Evolutionary conservation across 92 coral and sea anemone species (phyloP).

Genomic region (Virgularia gustaviana): DNA sequence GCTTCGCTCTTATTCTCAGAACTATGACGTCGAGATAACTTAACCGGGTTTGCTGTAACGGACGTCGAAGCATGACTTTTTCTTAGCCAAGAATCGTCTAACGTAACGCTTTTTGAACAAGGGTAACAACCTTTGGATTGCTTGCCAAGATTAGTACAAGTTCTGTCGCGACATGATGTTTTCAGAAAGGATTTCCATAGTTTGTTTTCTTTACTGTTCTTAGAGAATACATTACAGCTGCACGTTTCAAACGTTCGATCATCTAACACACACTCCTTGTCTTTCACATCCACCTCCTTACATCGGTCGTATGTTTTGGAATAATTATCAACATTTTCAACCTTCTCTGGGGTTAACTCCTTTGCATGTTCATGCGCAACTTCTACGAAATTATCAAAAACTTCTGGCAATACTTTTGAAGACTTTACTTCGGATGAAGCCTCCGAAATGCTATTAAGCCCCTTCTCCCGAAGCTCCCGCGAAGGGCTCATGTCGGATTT

Average conservation of each 20-base stretch:
- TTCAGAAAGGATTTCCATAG: slow-evolving; percentile 27
- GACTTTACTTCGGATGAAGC: not conserved
- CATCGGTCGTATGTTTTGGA: slow-evolving; percentile 9
- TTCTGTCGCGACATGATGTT: slow-evolving; percentile 21
- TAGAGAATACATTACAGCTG: slow-evolving; percentile 3
- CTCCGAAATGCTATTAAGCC: not conserved
- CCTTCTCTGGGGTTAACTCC: not conserved
- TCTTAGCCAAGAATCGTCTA: not conserved
- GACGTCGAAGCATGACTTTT: not conserved
- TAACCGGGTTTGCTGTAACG: not conserved
- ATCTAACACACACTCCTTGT: not conserved
- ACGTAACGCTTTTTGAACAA: not conserved
- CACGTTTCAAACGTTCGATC: not conserved
- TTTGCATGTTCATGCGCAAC: not conserved
- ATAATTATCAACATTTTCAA: not conserved
- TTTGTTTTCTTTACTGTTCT: slow-evolving; percentile 22
- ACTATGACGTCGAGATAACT: not conserved
- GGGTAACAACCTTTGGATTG: not conserved
- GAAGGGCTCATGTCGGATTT: not conserved
- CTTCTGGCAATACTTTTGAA: not conserved
- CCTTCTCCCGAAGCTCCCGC: not conserved
- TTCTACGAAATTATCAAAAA: not conserved
- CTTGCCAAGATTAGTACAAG: not conserved
- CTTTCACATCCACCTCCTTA: not conserved
- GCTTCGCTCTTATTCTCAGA: slow-evolving; percentile 2